Conservation (phyloP, 2,113 vertebrate species). For the Odobenus rosmarus region DNA sequence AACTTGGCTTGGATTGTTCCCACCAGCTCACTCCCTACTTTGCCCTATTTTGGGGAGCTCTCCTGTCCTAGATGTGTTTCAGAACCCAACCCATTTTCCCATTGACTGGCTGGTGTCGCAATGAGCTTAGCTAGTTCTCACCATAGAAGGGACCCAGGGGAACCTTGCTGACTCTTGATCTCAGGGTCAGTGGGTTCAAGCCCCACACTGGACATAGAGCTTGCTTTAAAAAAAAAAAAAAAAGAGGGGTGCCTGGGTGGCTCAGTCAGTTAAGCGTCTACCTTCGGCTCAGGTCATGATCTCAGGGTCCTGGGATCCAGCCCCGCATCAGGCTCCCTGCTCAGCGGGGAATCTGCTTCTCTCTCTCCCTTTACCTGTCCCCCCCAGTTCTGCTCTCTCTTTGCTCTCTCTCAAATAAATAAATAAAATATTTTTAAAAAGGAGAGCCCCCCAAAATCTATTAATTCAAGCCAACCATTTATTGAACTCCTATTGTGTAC, state of each 20-base stretch:
- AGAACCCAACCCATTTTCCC: background rate
- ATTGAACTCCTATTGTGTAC: background rate
- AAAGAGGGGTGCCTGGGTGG: background rate
- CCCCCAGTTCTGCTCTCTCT: background rate
- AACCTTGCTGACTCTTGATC: background rate
- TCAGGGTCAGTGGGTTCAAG: background rate
- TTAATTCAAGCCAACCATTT: background rate
- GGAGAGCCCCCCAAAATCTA: background rate
- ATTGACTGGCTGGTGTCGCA: background rate
- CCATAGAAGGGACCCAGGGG: background rate
- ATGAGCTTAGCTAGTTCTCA: background rate
- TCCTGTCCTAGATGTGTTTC: background rate
- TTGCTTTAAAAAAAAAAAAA: background rate
- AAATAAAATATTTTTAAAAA: background rate
- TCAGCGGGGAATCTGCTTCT: background rate
- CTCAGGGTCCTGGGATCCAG: background rate
- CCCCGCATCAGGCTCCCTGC: background rate
- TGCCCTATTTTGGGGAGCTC: background rate
- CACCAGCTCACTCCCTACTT: background rate
- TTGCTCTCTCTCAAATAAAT: background rate
- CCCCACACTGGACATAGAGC: background rate
- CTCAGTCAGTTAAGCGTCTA: background rate
- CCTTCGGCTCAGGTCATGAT: background rate
- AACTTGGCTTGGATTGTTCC: background rate
- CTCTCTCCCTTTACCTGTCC: background rate